These are phyloP conservation scores for Isoperla grammatica DNA, from an alignment of 2,888 invertebrate genomes.

Conservation along the genomic window DNA sequence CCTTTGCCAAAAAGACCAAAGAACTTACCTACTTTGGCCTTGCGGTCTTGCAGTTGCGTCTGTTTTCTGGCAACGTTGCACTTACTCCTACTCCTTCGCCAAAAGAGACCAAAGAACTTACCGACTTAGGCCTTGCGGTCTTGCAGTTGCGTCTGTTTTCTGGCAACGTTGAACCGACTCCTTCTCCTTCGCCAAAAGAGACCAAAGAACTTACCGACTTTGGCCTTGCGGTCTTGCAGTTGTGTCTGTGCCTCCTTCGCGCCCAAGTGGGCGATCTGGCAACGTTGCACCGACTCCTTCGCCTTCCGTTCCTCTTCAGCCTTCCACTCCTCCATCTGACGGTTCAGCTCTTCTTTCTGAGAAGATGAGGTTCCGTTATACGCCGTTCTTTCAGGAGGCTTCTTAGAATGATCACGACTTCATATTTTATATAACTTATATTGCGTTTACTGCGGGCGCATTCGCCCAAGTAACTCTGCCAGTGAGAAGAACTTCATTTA, in stretches of 20 bases:
- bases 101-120: too few species aligned
- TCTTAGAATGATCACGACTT: too few species aligned
- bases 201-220: conserved; percentile 47
- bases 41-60: conserved; percentile 27
- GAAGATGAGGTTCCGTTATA: too few species aligned
- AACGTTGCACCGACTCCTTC: conserved; percentile 47
- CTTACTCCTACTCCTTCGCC: too few species aligned
- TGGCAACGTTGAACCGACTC: conserved; percentile 48
- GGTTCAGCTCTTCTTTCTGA: conserved; percentile 19
- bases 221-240: conserved; percentile 17
- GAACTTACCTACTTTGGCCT: conserved; percentile 44
- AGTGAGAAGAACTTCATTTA: too few species aligned
- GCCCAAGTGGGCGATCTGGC: conserved; percentile 45
- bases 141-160: conserved; percentile 38
- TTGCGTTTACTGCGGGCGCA: too few species aligned
- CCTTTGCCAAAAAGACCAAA: too few species aligned
- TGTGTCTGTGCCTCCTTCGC: conserved; percentile 48
- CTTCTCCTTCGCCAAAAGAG: too few species aligned
- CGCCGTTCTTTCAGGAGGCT: too few species aligned
- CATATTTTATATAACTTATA: too few species aligned
- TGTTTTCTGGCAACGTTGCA: conserved; percentile 47
- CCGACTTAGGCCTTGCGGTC: conserved; percentile 38
- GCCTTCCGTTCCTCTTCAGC: conserved; percentile 35
- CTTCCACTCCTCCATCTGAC: conserved; percentile 10
- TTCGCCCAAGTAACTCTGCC: too few species aligned